Evolutionary conservation across 35 echinoderm and acorn worm species (phyloP), one percentile per base, ranked within the genome.

Genomic region (Strongylocentrotus purpuratus): DNA sequence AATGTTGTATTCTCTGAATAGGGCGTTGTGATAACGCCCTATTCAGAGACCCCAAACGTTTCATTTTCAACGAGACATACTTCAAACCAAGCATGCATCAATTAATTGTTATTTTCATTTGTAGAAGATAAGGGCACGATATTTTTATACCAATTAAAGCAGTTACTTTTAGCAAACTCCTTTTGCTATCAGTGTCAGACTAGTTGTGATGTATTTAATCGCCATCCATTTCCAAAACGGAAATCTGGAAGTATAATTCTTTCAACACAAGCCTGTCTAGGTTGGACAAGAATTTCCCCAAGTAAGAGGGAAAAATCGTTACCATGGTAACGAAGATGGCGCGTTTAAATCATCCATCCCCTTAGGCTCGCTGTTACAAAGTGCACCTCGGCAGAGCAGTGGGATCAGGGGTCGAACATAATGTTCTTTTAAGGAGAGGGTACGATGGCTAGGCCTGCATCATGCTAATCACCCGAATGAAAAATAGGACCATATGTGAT

Each of bases 401-500:
- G 18, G 65, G 65, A 78, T n/a, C 65, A 78, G 28, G 65, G 65
- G 65, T 25, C 65, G 65, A 78, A 78, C 65, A 28, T 78, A n/a
- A 78, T 78, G 65, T 78, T 28, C 65, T 78, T 78, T 78, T 78
- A 78, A 78, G 65, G 20, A 28, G 65, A 78, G 65, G 65, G 22
- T 78, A 78, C 20, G 22, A 28, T 78, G 20, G 65, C 65, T 78
- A 78, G 20, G 65, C 28, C 52, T 59, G 52, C 28, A 11, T 31
- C 31, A 85, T 89, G 87, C 45, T 89, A 89, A 89, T 89, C 45
- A 89, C 87, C 25, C 45, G 13, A 89, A 89, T 89, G 87, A 89
- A 89, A 89, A 89, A 89, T 89, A 89, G 87, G 87, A 89, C 87
- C 87, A 89, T 89, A 89, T 89, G 87, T 89, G 87, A 45, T 33